A percentile compares a stretch with the other conserved stretches of the same genome.
Evolutionary conservation across 2,888 invertebrate species (phyloP).

Genomic region (Bhutanitis thaidina): DNA sequence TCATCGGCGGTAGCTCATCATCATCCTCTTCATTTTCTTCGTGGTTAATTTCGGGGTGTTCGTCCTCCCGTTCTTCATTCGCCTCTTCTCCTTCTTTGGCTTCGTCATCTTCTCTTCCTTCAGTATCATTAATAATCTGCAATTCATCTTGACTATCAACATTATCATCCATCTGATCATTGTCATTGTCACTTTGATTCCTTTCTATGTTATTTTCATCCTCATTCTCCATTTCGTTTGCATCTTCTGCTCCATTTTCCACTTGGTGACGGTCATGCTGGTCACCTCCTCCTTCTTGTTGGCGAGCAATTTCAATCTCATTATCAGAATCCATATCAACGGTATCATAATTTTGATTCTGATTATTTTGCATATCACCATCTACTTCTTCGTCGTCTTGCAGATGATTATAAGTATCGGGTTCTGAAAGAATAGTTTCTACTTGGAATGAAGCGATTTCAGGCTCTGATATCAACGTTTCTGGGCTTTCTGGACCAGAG

Average conservation of each 20-base stretch:
- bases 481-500: slow-evolving; percentile 74
- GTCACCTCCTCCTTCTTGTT: slow-evolving; percentile 41
- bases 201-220: slow-evolving; percentile 42
- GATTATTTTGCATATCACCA: slow-evolving; percentile 45
- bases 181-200: slow-evolving; percentile 38
- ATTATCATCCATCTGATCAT: slow-evolving; percentile 41
- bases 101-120: slow-evolving; percentile 33
- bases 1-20: slow-evolving; percentile 44
- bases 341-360: slow-evolving; percentile 65
- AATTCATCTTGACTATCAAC: slow-evolving; percentile 39
- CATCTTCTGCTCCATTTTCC: slow-evolving; percentile 36
- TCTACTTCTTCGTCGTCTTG: slow-evolving; percentile 43
- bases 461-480: slow-evolving; percentile 73
- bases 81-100: slow-evolving; percentile 32
- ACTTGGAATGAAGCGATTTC: slow-evolving; percentile 76
- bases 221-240: slow-evolving; percentile 35
- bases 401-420: slow-evolving; percentile 50
- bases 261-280: not conserved
- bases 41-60: slow-evolving; percentile 34
- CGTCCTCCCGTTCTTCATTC: slow-evolving; percentile 41
- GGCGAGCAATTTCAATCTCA: slow-evolving; percentile 71
- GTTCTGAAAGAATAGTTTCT: slow-evolving; percentile 70
- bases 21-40: slow-evolving; percentile 63
- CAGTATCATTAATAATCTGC: slow-evolving; percentile 30
- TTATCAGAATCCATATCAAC: slow-evolving; percentile 74